These are phyloP conservation scores for Tachypleus tridentatus DNA, from an alignment of 1,140 invertebrate species.

Conservation along the genomic window DNA sequence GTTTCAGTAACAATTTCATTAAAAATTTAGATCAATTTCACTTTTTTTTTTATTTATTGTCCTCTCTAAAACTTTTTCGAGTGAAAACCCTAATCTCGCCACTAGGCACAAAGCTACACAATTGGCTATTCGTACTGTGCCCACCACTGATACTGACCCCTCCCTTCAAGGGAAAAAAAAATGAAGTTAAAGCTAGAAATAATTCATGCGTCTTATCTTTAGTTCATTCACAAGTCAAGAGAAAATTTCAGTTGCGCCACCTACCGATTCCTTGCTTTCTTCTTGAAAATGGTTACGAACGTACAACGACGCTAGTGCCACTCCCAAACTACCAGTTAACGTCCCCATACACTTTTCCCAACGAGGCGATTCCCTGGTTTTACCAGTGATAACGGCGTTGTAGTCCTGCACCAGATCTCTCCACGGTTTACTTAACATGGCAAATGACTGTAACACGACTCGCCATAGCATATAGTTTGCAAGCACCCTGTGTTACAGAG, in stretches of 20 bases:
- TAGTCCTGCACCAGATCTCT: constrained; percentile 57
- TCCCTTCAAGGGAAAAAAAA: too few relatives aligned
- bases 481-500: constrained; percentile 36
- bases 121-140: too few relatives aligned
- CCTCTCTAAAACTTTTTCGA: too few relatives aligned
- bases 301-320: constrained; percentile 38
- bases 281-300: constrained; percentile 39
- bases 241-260: neutral
- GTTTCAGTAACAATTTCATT: too few relatives aligned
- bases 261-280: constrained; percentile 32
- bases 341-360: constrained; percentile 29
- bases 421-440: constrained; percentile 58
- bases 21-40: too few relatives aligned
- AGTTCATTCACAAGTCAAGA: neutral
- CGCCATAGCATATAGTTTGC: constrained; percentile 78
- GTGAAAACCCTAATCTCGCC: too few relatives aligned
- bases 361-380: constrained; percentile 33
- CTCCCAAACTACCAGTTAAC: constrained; percentile 34
- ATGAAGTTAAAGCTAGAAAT: too few relatives aligned
- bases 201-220: neutral
- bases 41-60: too few relatives aligned
- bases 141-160: too few relatives aligned
- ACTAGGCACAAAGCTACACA: too few relatives aligned
- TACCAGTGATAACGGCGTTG: constrained; percentile 57
- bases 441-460: constrained; percentile 53